Evolutionary conservation across 2,888 invertebrate species (phyloP), one percentile per base, ranked within the genome.

Genomic region (Cephus nigrinus): DNA sequence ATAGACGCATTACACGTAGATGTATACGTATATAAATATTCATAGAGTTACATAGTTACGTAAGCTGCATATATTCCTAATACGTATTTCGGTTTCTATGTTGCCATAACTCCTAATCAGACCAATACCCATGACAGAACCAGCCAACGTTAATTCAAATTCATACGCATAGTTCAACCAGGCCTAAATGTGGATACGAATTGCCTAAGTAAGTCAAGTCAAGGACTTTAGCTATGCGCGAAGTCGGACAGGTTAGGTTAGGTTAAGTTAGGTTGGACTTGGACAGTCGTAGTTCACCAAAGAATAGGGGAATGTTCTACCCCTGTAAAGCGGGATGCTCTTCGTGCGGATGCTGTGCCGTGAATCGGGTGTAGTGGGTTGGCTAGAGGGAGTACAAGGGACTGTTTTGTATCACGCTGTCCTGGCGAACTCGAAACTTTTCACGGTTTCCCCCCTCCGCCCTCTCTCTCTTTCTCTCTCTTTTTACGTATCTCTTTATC

Each of bases 111-210:
- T 55, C 55, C 55, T 55, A 55, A 55, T 55, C 55, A 55, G 55
- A 55, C 55, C 15, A 23, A 55, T 55, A 36, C 9, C 55, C 55
- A 55, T 23, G 55, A 55, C 23, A 55, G 55, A 55, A 55, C 23
- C 55, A 15, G 55, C 55, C 55, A 55, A 55, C 55, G 72, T 74
- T 80, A 82, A 83, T 79, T 80, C 76, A 81, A 78, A 84, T 84
- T 85, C 80, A 82, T 85, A 81, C 78, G 81, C 81, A 74, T 78
- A 82, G 84, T 84, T 84, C 78, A 79, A 68, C 79, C 12, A 30
- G 11, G 35, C n/a, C 12, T 23, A 55, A 15, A 23, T 55, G 55
- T 55, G 23, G 30, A 30, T 33, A 34, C 71, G 71, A 71, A 71
- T 55, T 55, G 55, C 55, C 9, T 55, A 3, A 55, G 55, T 23